These are phyloP conservation scores for Paedocypris micromegethes DNA, from an alignment of 2,797 vertebrate genomes.

Conservation along the genomic window DNA sequence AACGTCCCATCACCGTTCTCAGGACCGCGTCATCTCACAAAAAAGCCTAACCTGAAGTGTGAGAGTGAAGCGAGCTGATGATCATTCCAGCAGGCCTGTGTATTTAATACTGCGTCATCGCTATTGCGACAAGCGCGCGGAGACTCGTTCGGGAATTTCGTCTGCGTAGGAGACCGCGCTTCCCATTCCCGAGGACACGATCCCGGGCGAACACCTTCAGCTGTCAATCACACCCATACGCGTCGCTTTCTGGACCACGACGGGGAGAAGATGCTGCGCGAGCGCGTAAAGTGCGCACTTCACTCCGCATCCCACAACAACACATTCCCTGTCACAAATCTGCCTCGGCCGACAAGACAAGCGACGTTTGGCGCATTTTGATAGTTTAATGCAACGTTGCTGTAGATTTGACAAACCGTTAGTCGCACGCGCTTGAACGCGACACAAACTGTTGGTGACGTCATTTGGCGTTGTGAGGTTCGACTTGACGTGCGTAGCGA, in stretches of 20 bases:
- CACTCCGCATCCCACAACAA: background rate
- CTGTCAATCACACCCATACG: constrained; percentile 31
- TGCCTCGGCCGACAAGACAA: too few relatives aligned
- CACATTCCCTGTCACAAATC: background rate
- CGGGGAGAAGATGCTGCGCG: constrained; percentile 70
- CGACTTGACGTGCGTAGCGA: background rate
- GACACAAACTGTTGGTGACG: background rate
- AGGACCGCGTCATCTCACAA: background rate
- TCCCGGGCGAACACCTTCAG: background rate
- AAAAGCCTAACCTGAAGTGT: constrained; percentile 4
- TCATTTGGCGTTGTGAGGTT: background rate
- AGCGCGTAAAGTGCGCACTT: constrained; percentile 64
- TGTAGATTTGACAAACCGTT: background rate
- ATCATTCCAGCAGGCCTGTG: constrained; percentile 11
- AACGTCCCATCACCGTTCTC: too few relatives aligned
- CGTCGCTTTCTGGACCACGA: constrained; percentile 54
- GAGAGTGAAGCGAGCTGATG: constrained; percentile 18
- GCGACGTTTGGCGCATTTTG: too few relatives aligned
- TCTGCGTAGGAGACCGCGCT: constrained; percentile 45
- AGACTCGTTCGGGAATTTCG: constrained; percentile 62
- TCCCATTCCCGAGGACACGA: background rate
- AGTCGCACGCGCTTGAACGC: background rate
- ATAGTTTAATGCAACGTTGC: background rate
- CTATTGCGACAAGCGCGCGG: constrained; percentile 45
- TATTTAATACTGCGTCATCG: constrained; percentile 76